Percentiles rank a stretch among this genome's conserved stretches.
phyloP scores from a whole-genome alignment of 53 echinoderm and acorn worm genomes.

The Holothuria scabra region DNA sequence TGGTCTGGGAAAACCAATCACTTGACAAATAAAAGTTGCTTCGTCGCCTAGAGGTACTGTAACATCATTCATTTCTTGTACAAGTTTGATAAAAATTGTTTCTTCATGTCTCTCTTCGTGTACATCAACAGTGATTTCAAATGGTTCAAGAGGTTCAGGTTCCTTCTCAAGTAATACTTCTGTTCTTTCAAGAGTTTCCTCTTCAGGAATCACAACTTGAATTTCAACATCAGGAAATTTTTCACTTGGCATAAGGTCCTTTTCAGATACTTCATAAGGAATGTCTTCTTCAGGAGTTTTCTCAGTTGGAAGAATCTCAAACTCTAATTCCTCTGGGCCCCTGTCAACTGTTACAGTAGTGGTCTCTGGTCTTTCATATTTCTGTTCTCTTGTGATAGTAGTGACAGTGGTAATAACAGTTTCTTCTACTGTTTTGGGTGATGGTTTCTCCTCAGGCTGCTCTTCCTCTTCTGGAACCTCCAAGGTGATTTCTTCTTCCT shows the following conservation, averaged over 20 bases:
- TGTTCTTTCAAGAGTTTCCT: slow-evolving; percentile 34
- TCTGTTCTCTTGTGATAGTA: no score
- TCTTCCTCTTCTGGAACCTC: no score
- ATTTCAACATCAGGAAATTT: slow-evolving; percentile 50
- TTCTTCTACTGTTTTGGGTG: neutral
- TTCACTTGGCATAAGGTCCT: no score
- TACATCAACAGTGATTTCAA: slow-evolving; percentile 65
- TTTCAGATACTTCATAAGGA: no score
- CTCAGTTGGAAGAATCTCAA: no score
- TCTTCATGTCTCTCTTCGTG: slow-evolving; percentile 50
- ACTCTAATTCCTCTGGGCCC: no score
- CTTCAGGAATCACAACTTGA: slow-evolving; percentile 43
- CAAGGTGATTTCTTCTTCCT: no score
- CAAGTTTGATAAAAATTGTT: slow-evolving; percentile 55
- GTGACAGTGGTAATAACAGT: neutral
- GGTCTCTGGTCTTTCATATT: no score
- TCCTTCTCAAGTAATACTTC: slow-evolving; percentile 26
- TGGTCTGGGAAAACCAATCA: slow-evolving; percentile 67
- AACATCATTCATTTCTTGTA: slow-evolving; percentile 59
- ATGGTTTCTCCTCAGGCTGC: no score
- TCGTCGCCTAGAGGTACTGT: slow-evolving; percentile 53
- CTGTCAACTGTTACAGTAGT: no score
- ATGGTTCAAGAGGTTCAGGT: slow-evolving; percentile 46
- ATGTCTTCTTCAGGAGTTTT: no score
- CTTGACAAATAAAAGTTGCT: slow-evolving; percentile 58